phyloP scores from a whole-genome alignment of 2,888 invertebrate genomes.

The Lepidonotus clava region DNA sequence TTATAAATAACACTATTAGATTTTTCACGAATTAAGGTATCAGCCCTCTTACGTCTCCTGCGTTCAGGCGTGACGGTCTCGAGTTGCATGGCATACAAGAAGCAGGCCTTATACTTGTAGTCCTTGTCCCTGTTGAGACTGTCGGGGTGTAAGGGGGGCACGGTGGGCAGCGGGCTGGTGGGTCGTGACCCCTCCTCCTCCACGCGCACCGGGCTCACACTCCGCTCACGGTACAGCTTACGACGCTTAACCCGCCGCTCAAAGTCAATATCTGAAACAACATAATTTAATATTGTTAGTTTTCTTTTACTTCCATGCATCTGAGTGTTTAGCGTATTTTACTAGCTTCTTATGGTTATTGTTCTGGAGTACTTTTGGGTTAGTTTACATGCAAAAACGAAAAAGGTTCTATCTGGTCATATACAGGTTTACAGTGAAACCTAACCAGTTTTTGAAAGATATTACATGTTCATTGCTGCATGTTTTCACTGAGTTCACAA shows the following conservation, averaged over 20 bases:
- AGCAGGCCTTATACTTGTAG: constrained; percentile 71
- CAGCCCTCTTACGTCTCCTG: constrained; percentile 56
- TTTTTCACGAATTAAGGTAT: background rate
- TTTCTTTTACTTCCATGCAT: too few relatives aligned
- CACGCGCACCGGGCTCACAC: constrained; percentile 71
- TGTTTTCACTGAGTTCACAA: too few relatives aligned
- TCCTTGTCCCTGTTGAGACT: constrained; percentile 70
- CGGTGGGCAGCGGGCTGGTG: background rate
- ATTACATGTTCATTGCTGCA: too few relatives aligned
- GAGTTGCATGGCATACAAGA: constrained; percentile 69
- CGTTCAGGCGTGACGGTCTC: constrained; percentile 54
- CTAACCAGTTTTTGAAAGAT: too few relatives aligned
- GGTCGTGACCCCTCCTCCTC: constrained; percentile 60
- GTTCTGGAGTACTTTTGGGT: too few relatives aligned
- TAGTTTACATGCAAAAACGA: too few relatives aligned
- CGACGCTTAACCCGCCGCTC: constrained; percentile 71
- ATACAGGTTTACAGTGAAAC: too few relatives aligned
- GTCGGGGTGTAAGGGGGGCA: constrained; percentile 61
- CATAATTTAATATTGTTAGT: too few relatives aligned
- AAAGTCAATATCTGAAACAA: constrained; percentile 72
- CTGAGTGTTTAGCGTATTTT: too few relatives aligned
- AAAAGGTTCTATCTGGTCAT: too few relatives aligned
- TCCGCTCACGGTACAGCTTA: constrained; percentile 70
- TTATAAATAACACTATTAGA: too few relatives aligned
- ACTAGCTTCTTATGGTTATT: too few relatives aligned